These are phyloP conservation scores for Oreochromis niloticus DNA, from an alignment of 2,113 vertebrate genomes.

Conservation along the genomic window DNA sequence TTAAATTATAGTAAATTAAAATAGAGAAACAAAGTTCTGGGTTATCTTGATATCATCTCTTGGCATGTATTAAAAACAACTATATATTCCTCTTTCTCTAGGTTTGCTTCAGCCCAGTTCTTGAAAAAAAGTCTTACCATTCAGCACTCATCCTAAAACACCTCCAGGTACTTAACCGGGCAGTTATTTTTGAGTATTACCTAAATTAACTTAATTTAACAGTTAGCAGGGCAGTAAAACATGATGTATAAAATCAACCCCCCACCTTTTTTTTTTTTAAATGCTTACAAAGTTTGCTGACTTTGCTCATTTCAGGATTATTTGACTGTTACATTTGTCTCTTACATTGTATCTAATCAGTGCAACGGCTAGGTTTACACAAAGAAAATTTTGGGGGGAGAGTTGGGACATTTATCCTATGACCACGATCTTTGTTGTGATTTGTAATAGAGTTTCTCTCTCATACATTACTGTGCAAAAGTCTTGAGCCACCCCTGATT, in stretches of 20 bases:
- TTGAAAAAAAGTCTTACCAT: not conserved
- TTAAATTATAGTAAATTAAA: not conserved
- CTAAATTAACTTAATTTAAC: not conserved
- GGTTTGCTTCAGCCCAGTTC: not conserved
- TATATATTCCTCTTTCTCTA: not conserved
- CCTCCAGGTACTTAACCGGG: not conserved
- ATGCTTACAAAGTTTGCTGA: not conserved
- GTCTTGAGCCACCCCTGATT: not conserved
- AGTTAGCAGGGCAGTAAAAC: not conserved
- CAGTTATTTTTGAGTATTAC: not conserved
- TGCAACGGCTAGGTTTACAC: accelerated
- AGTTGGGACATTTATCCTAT: not conserved
- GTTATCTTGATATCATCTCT: not conserved
- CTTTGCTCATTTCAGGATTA: not conserved
- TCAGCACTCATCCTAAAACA: not conserved
- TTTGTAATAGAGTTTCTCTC: not conserved
- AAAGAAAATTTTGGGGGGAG: not conserved
- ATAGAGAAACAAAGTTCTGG: not conserved
- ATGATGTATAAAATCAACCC: not conserved
- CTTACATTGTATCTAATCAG: not conserved
- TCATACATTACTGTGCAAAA: not conserved
- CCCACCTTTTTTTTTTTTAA: accelerated
- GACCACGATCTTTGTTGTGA: not conserved
- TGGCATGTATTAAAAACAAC: not conserved
- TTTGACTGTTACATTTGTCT: not conserved